Percentiles rank a stretch among this genome's conserved stretches.
phyloP scores from a whole-genome alignment of 2,888 invertebrate species.

The Habroteleia sp. region DNA sequence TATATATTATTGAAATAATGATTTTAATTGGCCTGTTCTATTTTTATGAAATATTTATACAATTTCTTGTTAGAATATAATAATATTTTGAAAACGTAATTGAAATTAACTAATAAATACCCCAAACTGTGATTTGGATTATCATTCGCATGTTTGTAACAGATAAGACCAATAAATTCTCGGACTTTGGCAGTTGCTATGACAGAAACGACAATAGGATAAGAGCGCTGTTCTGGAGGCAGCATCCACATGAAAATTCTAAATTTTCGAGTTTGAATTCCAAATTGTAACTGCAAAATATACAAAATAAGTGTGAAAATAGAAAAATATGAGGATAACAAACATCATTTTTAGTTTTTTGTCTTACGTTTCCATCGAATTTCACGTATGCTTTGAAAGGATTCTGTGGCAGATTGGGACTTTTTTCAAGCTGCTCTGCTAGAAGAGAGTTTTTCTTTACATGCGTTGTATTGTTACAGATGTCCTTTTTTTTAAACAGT shows the following conservation, averaged over 20 bases:
- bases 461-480: conserved; percentile 67
- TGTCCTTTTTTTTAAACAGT: conserved; percentile 83
- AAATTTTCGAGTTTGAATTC: conserved; percentile 90
- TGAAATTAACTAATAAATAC: too few relatives aligned
- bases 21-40: too few relatives aligned
- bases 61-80: too few relatives aligned
- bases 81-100: too few relatives aligned
- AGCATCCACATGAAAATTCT: conserved; percentile 95
- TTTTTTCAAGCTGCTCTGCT: conserved; percentile 88
- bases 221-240: conserved; percentile 89
- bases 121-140: conserved; percentile 80
- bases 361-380: conserved; percentile 90
- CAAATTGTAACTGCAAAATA: conserved; percentile 87
- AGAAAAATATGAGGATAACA: too few relatives aligned
- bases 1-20: too few relatives aligned
- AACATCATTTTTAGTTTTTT: too few relatives aligned
- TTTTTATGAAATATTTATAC: too few relatives aligned
- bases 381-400: conserved; percentile 94
- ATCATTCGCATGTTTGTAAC: conserved; percentile 87
- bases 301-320: too few relatives aligned
- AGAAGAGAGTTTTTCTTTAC: conserved; percentile 84
- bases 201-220: conserved; percentile 91
- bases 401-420: conserved; percentile 89
- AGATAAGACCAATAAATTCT: conserved; percentile 95
- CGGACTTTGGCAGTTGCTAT: conserved; percentile 92